Conservation (phyloP, 2,113 vertebrate genomes). For the Lagenorhynchus albirostris region DNA sequence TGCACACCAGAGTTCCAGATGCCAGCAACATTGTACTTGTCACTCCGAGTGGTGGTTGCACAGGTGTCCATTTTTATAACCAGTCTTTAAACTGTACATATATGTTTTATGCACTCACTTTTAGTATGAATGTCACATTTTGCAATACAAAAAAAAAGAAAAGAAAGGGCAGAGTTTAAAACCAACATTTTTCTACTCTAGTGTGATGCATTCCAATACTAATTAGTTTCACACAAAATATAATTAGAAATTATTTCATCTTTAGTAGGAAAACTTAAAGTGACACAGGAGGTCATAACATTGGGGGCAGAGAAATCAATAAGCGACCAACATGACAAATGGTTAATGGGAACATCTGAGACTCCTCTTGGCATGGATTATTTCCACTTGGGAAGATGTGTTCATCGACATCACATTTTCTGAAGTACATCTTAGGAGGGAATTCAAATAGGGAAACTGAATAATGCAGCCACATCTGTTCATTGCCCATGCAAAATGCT, state of each 20-base stretch:
- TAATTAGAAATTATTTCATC: slow-evolving; percentile 28
- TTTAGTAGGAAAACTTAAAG: slow-evolving; percentile 9
- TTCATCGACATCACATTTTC: slow-evolving; percentile 23
- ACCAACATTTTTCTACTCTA: background rate
- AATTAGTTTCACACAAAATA: background rate
- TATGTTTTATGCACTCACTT: background rate
- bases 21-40: background rate
- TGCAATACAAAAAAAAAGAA: background rate
- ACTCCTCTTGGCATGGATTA: background rate
- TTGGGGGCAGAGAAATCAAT: background rate
- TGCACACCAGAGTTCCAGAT: background rate
- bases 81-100: background rate
- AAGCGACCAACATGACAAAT: background rate
- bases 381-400: background rate
- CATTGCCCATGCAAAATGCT: slow-evolving; percentile 19
- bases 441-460: slow-evolving; percentile 55
- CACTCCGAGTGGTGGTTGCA: background rate
- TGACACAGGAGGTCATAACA: background rate
- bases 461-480: slow-evolving; percentile 64
- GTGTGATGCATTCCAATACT: background rate
- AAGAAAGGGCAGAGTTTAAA: background rate
- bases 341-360: background rate
- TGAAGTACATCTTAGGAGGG: background rate
- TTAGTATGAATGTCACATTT: background rate
- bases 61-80: background rate